phyloP scores from a whole-genome alignment of 2,113 vertebrate genomes.

The Onychostruthus taczanowskii region DNA sequence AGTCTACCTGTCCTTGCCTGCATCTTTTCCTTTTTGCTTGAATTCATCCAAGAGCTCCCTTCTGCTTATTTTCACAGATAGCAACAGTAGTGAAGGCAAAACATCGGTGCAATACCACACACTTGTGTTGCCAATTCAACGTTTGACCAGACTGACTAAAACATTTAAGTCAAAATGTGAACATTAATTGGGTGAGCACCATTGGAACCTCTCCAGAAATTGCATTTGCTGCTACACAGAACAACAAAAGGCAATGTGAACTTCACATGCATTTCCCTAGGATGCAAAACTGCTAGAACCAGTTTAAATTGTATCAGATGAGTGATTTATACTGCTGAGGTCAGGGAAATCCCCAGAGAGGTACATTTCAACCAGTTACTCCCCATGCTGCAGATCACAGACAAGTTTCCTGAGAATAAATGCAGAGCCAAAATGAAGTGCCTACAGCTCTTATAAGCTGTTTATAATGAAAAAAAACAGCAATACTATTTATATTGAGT shows the following conservation, averaged over 20 bases:
- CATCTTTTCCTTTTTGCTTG: background rate
- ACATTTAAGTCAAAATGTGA: background rate
- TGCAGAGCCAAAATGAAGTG: background rate
- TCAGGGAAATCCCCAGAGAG: fast-evolving
- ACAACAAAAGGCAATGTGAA: background rate
- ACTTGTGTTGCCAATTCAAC: background rate
- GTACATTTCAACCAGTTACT: background rate
- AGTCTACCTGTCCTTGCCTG: background rate
- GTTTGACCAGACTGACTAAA: background rate
- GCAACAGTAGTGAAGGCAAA: background rate
- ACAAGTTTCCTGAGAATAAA: background rate
- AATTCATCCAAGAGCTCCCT: background rate
- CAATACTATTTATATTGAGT: background rate
- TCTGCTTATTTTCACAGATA: background rate
- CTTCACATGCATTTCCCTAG: fast-evolving
- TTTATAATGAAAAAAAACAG: background rate
- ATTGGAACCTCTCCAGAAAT: background rate
- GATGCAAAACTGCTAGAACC: background rate
- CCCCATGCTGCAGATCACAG: background rate
- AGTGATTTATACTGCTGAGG: background rate
- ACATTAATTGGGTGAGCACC: background rate
- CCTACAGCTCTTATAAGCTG: background rate
- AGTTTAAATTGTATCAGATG: background rate
- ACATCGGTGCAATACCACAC: background rate
- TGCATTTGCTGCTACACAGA: background rate